Percentiles rank a stretch among this genome's conserved stretches.
Conservation (phyloP, 2,888 invertebrate species). For the Yponomeuta malinellus region DNA sequence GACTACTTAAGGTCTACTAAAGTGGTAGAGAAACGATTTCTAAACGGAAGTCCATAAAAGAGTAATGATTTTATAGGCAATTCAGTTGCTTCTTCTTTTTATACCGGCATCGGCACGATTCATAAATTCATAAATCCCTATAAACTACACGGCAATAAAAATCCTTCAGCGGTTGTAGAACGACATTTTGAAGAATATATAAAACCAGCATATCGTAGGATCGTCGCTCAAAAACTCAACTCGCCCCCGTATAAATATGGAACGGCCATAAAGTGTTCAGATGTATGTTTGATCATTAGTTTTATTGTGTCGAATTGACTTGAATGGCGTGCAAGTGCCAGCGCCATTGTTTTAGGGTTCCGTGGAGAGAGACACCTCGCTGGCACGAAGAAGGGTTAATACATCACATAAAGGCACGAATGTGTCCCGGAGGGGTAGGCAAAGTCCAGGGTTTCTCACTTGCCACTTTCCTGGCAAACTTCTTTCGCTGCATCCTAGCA, state of each 20-base stretch:
- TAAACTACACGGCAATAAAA: neutral
- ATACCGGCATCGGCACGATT: neutral
- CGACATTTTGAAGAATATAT: conserved; percentile 4
- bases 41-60: neutral
- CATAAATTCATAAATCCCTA: conserved; percentile 8
- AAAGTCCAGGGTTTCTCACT: no score
- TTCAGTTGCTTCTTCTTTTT: neutral
- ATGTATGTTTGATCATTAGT: conserved; percentile 51
- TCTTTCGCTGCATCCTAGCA: no score
- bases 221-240: conserved; percentile 7
- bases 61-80: neutral
- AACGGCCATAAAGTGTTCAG: conserved; percentile 37
- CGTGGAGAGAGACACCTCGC: neutral
- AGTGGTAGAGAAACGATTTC: neutral
- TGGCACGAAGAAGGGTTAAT: neutral
- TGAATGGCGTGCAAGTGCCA: conserved; percentile 49
- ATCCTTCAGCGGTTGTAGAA: neutral
- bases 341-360: neutral
- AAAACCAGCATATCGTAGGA: neutral
- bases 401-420: neutral
- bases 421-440: neutral
- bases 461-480: no score
- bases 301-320: conserved; percentile 61
- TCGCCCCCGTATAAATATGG: conserved; percentile 28
- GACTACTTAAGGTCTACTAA: no score